phyloP scores from a whole-genome alignment of 2,113 vertebrate genomes.

The Cheirogaleus medius region DNA sequence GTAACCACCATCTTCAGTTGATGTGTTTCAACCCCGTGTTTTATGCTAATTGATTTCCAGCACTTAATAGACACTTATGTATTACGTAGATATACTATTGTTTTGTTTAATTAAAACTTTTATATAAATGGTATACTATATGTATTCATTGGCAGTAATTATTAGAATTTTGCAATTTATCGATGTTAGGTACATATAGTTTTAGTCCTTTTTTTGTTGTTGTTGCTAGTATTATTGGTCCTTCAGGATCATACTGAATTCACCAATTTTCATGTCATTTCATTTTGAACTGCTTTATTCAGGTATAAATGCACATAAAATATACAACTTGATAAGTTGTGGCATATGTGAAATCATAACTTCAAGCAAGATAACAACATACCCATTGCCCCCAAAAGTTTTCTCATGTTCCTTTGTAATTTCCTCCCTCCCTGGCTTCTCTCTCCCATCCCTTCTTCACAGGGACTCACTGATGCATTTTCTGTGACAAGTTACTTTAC shows the following conservation, averaged over 20 bases:
- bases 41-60: neutral
- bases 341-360: neutral
- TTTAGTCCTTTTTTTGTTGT: neutral
- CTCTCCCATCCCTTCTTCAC: neutral
- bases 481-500: neutral
- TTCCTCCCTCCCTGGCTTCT: neutral
- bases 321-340: neutral
- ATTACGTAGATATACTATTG: neutral
- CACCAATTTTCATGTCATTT: neutral
- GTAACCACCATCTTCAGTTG: neutral
- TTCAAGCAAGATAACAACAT: neutral
- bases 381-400: neutral
- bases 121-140: neutral
- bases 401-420: neutral
- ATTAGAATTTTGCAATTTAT: neutral
- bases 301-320: neutral
- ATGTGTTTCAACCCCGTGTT: neutral
- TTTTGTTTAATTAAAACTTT: neutral
- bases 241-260: neutral
- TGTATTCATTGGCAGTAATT: neutral
- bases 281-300: neutral
- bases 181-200: neutral
- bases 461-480: neutral
- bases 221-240: neutral
- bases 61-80: neutral